Conservation (phyloP, 2,888 invertebrate species). For the Athetis lepigone region DNA sequence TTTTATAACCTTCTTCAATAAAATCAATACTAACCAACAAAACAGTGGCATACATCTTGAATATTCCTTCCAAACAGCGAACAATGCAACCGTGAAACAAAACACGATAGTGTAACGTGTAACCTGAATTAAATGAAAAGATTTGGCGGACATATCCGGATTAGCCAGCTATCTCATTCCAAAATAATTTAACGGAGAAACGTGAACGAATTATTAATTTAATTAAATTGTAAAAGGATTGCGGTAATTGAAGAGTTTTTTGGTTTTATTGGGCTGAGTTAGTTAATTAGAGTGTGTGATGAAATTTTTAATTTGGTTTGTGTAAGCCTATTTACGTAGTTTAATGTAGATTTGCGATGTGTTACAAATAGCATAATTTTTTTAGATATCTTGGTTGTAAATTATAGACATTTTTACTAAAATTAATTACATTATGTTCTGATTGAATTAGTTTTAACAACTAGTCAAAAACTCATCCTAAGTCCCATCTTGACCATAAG, state of each 20-base stretch:
- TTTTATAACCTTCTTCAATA: not conserved
- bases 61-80: constrained; percentile 20
- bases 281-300: constrained; percentile 7
- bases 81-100: constrained; percentile 60
- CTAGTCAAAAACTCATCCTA: too few relatives aligned
- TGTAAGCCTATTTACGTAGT: not conserved
- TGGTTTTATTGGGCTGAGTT: not conserved
- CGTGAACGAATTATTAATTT: constrained; percentile 70
- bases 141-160: constrained; percentile 72
- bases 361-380: too few relatives aligned
- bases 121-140: constrained; percentile 77
- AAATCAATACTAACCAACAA: not conserved
- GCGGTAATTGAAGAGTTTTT: constrained; percentile 41
- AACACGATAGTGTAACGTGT: constrained; percentile 60
- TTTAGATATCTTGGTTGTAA: too few relatives aligned
- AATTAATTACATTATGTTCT: too few relatives aligned
- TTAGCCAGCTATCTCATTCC: constrained; percentile 69
- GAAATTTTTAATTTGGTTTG: not conserved
- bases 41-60: not conserved
- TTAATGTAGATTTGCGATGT: too few relatives aligned
- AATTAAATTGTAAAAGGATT: constrained; percentile 69
- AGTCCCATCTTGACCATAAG: too few relatives aligned
- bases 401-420: too few relatives aligned
- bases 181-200: constrained; percentile 68
- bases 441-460: too few relatives aligned